Base-by-base conservation (phyloP, 2,888 invertebrate species). In the Mesoligia furuncula region DNA sequence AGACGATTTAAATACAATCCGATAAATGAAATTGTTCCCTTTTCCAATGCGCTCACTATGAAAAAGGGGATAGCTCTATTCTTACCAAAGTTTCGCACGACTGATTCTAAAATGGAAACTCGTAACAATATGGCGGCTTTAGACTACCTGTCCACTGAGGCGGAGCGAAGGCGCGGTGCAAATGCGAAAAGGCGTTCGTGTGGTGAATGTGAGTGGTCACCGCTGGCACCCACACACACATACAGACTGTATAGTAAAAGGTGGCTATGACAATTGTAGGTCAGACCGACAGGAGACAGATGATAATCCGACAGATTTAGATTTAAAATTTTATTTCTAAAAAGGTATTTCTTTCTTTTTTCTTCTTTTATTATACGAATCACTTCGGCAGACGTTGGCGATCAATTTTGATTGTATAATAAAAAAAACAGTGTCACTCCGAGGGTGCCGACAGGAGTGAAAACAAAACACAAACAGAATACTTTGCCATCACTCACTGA, bases 81-180 rank as follows among this genome's bases (percentile, higher is more conserved):
- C 72, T 65, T 31, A 27, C 17, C 15, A 51, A 67, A 77, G 42
- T 64, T 67, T 11, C 20, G 62, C 62, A 74, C 36, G 80, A 84
- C 36, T 45, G 80, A 36, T 79, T 79, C 66, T 31, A 84, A 82
- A 84, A 80, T 70, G 57, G 48, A 65, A 51, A 62, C 54, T 66
- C 24, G 11, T 31, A 70, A 45, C 69, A 81, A 85, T 64, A 84
- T 80, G 68, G 75, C 62, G 54, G 57, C 24, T 17, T 61, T 7
- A 54, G 24, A 75, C 36, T 51, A 20, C 20, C 4, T 36, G 17
- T 15, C 15, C 51, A 81, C 7, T 51, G 51, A 15, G 36, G 13
- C 17, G 59, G 4, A 27, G n/a, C 24, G 9, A 45, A 45, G 24
- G 27, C 54, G 27, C 27, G 11, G 11, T 27, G 59, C 17, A 17